Conservation (phyloP, 2,113 vertebrate genomes). For the Tachuris rubrigastra region DNA sequence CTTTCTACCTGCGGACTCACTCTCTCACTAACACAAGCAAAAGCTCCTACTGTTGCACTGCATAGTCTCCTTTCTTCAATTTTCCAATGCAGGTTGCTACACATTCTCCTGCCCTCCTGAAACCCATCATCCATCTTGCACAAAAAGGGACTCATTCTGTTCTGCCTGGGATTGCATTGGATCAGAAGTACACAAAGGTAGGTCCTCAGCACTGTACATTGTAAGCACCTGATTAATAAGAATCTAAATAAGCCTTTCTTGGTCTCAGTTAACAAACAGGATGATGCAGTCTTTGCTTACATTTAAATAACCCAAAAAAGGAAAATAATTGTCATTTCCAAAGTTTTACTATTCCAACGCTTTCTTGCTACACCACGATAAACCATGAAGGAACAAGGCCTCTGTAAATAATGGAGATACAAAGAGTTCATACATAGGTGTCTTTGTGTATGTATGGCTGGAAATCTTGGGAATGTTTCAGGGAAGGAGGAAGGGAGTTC, state of each 20-base stretch:
- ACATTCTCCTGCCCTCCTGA: neutral
- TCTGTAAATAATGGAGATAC: neutral
- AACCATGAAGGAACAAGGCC: neutral
- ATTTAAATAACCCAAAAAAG: neutral
- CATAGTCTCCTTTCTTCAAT: neutral
- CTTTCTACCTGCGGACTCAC: neutral
- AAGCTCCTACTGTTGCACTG: neutral
- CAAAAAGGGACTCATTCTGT: neutral
- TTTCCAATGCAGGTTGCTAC: neutral
- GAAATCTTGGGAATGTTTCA: neutral
- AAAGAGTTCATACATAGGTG: neutral
- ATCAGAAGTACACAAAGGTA: neutral
- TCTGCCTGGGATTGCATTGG: neutral
- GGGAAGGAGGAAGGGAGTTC: neutral
- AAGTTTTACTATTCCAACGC: neutral
- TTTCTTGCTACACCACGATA: neutral
- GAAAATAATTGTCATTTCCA: neutral
- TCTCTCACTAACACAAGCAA: neutral
- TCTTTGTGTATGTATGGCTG: neutral
- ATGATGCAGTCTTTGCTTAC: neutral
- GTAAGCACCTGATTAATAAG: neutral
- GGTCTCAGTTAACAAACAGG: neutral
- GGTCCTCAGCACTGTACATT: neutral
- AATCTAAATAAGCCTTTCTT: neutral
- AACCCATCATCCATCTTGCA: neutral